A percentile compares a stretch with the other conserved stretches of the same genome.
phyloP scores from a whole-genome alignment of 1,140 invertebrate species.

The Steinernema feltiae region DNA sequence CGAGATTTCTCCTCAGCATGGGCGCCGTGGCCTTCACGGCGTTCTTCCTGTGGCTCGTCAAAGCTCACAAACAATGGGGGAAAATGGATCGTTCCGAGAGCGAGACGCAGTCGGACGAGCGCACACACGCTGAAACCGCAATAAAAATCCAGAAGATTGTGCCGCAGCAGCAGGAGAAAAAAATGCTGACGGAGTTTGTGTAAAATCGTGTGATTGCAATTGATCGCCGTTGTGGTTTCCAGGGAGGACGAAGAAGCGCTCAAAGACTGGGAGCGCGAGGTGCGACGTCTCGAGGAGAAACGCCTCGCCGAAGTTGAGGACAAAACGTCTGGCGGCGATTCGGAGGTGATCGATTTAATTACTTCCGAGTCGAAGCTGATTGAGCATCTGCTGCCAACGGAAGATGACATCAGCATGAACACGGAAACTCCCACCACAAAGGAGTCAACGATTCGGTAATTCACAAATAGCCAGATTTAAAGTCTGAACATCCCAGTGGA shows the following conservation, averaged over 20 bases:
- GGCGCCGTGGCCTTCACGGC: slow-evolving; percentile 30
- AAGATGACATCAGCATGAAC: slow-evolving; percentile 5
- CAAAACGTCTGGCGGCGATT: slow-evolving; percentile 26
- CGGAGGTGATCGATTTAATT: slow-evolving; percentile 15
- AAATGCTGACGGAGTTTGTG: slow-evolving; percentile 9
- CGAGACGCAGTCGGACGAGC: neutral
- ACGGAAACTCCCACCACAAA: neutral
- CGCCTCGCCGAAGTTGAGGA: slow-evolving; percentile 29
- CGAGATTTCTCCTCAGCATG: slow-evolving; percentile 31
- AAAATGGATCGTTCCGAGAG: slow-evolving; percentile 5
- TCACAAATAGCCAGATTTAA: neutral
- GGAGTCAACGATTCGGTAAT: neutral
- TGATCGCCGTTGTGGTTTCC: slow-evolving; percentile 4
- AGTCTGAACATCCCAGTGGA: too few species aligned
- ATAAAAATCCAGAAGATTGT: slow-evolving; percentile 3
- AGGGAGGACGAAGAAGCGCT: slow-evolving; percentile 28
- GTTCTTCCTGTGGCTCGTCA: slow-evolving; percentile 35
- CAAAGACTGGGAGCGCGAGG: slow-evolving; percentile 32
- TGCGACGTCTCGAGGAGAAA: slow-evolving; percentile 23
- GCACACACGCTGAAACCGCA: neutral
- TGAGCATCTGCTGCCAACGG: slow-evolving; percentile 4
- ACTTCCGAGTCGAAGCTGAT: slow-evolving; percentile 11
- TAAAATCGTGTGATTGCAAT: neutral
- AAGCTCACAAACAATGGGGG: slow-evolving; percentile 31
- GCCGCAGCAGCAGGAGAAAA: slow-evolving; percentile 4